phyloP scores from a whole-genome alignment of 2,113 vertebrate species.

The Pseudopodoces humilis region DNA sequence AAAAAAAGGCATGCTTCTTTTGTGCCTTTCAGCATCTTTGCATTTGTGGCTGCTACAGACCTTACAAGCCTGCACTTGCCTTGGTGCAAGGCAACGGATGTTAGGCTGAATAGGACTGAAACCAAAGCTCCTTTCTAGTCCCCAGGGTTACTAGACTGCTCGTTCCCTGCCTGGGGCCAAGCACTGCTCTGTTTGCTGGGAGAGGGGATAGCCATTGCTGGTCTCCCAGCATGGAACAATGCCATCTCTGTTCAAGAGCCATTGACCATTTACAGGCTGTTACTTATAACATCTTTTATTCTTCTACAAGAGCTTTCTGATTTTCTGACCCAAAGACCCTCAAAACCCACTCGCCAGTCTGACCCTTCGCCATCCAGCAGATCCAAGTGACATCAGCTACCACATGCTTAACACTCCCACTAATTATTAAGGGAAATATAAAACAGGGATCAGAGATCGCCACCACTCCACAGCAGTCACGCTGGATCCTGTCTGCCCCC shows the following conservation, averaged over 20 bases:
- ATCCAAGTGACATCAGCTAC: not conserved
- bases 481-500: not conserved
- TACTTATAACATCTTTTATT: not conserved
- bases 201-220: not conserved
- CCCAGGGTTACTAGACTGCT: not conserved
- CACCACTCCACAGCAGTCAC: not conserved
- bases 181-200: not conserved
- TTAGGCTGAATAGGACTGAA: not conserved
- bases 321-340: not conserved
- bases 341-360: not conserved
- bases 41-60: not conserved
- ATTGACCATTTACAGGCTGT: not conserved
- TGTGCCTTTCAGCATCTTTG: not conserved
- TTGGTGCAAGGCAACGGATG: fast-evolving
- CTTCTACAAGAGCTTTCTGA: not conserved
- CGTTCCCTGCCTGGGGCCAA: not conserved
- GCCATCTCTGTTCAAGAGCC: not conserved
- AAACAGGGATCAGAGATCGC: fast-evolving
- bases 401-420: fast-evolving
- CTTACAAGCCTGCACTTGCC: not conserved
- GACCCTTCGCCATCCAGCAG: not conserved
- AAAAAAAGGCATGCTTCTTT: not conserved
- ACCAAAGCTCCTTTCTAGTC: slow-evolving; percentile 8
- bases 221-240: not conserved
- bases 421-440: not conserved